Evolutionary conservation across 35 echinoderm and acorn worm genomes (phyloP).

Genomic region (Antedon bifida): DNA sequence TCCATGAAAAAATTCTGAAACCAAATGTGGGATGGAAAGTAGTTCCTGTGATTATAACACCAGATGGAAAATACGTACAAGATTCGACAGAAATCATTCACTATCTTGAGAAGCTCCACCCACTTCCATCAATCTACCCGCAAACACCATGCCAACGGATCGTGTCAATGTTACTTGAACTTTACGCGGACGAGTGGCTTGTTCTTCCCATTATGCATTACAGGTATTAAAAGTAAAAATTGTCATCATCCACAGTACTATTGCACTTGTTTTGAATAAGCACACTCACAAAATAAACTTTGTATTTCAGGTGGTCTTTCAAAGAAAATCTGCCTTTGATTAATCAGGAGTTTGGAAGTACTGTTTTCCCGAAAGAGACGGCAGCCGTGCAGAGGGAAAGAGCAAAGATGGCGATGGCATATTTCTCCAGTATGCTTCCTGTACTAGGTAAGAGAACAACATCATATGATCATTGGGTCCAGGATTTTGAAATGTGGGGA

Average conservation of each 20-base stretch:
- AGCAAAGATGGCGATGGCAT: neutral
- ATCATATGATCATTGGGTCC: neutral
- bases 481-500: too few species aligned
- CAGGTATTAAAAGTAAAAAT: neutral
- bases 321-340: neutral
- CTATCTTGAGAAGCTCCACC: neutral
- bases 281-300: too few species aligned
- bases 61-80: neutral
- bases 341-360: constrained; percentile 6
- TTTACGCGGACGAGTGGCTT: constrained; percentile 10
- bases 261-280: neutral
- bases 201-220: neutral
- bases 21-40: constrained; percentile 2
- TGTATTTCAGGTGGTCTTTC: neutral
- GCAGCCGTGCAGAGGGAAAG: neutral
- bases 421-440: neutral
- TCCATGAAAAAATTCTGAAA: neutral
- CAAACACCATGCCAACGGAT: neutral
- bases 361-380: neutral
- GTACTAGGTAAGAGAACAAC: neutral
- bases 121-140: neutral
- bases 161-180: neutral
- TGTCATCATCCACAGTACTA: neutral
- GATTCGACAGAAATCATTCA: constrained; percentile 14
- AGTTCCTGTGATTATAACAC: constrained; percentile 1